phyloP scores from a whole-genome alignment of 2,888 invertebrate genomes.

The Hanleya hanleyi region DNA sequence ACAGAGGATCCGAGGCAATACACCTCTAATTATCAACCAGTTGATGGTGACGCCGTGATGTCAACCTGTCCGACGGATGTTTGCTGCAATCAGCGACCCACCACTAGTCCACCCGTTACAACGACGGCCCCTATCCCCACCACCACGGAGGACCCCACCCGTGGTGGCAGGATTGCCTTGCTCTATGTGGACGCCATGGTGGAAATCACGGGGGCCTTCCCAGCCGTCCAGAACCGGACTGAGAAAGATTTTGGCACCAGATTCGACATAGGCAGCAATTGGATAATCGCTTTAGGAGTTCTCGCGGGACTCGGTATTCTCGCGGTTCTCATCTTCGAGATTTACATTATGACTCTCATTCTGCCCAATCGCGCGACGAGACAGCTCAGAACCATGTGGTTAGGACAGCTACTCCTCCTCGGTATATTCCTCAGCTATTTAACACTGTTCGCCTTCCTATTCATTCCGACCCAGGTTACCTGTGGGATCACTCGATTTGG shows the following conservation, averaged over 20 bases:
- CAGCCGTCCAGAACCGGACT: neutral
- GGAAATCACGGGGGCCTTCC: constrained; percentile 54
- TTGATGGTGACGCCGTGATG: too few species aligned
- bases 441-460: constrained; percentile 73
- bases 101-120: constrained; percentile 7
- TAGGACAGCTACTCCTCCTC: constrained; percentile 74
- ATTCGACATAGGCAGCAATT: constrained; percentile 72
- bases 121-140: constrained; percentile 17
- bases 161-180: constrained; percentile 28
- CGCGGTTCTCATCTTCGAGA: constrained; percentile 88
- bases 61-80: neutral
- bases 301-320: constrained; percentile 89
- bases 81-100: neutral
- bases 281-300: constrained; percentile 92
- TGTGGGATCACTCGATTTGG: constrained; percentile 74
- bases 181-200: constrained; percentile 46
- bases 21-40: too few species aligned
- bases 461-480: constrained; percentile 71
- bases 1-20: too few species aligned
- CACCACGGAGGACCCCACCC: constrained; percentile 36
- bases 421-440: constrained; percentile 73
- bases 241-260: constrained; percentile 35
- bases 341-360: constrained; percentile 89
- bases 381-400: constrained; percentile 69
- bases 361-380: constrained; percentile 78